phyloP scores from a whole-genome alignment of 2,113 vertebrate species.

The Heliornis fulica region DNA sequence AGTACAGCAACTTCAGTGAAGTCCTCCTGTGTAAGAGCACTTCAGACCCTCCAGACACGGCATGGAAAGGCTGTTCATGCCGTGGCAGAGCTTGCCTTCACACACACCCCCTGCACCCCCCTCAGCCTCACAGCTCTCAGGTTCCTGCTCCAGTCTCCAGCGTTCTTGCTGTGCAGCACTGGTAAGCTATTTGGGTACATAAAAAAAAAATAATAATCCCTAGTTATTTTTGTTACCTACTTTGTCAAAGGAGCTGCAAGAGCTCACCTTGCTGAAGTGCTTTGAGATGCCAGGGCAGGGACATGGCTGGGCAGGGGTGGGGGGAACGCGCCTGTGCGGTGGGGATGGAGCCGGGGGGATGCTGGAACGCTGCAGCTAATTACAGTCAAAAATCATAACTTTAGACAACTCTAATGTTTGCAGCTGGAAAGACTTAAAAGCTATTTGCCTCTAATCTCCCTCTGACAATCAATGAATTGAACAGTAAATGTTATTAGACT shows the following conservation, averaged over 20 bases:
- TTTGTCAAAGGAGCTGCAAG: not conserved
- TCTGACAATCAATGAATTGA: slow-evolving; percentile 70
- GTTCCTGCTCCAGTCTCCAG: not conserved
- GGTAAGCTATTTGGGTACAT: not conserved
- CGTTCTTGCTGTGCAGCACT: accelerated
- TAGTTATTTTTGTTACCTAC: not conserved
- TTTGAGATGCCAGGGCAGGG: not conserved
- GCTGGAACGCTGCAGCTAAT: slow-evolving; percentile 41
- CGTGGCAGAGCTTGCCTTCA: not conserved
- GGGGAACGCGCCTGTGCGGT: accelerated
- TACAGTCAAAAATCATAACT: slow-evolving; percentile 59
- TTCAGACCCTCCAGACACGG: not conserved
- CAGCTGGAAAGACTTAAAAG: slow-evolving; percentile 68
- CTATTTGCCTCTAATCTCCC: slow-evolving; percentile 71
- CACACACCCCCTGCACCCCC: accelerated
- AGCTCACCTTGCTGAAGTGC: not conserved
- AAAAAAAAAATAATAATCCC: not conserved
- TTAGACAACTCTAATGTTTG: slow-evolving; percentile 64
- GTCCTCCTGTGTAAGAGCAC: not conserved
- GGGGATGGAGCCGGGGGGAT: not conserved
- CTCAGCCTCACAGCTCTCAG: not conserved
- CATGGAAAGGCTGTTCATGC: not conserved
- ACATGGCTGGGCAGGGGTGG: not conserved
- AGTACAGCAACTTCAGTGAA: not conserved
- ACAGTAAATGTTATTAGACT: slow-evolving; percentile 73